These are phyloP conservation scores for Mycetomoellerius zeteki DNA, from an alignment of 1,140 invertebrate genomes.

Conservation along the genomic window DNA sequence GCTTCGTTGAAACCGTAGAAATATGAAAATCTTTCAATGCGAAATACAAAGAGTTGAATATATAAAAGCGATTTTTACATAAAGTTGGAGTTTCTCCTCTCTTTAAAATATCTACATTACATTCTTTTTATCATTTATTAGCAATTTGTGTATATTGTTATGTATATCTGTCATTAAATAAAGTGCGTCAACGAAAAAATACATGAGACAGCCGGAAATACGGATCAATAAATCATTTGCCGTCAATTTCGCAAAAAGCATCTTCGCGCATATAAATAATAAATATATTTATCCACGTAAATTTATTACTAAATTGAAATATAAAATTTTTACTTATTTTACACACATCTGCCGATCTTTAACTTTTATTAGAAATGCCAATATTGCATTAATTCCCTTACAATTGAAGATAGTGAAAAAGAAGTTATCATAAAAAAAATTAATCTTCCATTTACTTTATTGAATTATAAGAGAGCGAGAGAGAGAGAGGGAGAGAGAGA, in stretches of 20 bases:
- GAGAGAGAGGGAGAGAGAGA: not conserved
- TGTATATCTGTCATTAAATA: not conserved
- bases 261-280: not conserved
- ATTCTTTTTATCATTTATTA: not conserved
- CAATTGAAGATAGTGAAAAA: not conserved
- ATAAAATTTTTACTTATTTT: not conserved
- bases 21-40: not conserved
- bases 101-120: not conserved
- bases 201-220: not conserved
- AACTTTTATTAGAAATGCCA: constrained; percentile 7
- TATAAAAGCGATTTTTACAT: constrained; percentile 24
- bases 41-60: not conserved
- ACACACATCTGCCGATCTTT: not conserved
- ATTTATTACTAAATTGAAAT: not conserved
- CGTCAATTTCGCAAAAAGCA: not conserved
- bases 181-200: not conserved
- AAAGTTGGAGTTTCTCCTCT: not conserved
- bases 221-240: constrained; percentile 4
- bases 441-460: not conserved
- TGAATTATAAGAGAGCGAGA: not conserved
- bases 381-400: not conserved
- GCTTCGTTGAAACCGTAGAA: constrained; percentile 6
- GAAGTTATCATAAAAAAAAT: not conserved
- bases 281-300: not conserved
- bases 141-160: not conserved